Evolutionary conservation across 2,888 invertebrate genomes (phyloP).

Genomic region (Drosophila mimetica): DNA sequence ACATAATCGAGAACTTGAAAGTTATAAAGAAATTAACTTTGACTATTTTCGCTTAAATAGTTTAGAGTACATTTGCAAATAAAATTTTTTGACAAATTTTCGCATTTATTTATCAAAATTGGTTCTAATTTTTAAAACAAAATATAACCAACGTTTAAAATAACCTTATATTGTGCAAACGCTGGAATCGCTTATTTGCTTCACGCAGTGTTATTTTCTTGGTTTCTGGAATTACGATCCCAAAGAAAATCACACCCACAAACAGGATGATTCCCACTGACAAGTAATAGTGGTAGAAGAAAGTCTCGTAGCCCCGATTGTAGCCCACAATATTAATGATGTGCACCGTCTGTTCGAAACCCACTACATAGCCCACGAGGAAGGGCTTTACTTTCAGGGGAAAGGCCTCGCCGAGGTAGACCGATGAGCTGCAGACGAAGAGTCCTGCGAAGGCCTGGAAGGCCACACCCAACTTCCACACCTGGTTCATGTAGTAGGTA

Average conservation of each 20-base stretch:
- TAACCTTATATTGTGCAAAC: conserved; percentile 8
- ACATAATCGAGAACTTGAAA: not conserved
- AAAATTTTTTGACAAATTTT: not conserved
- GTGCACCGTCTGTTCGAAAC: conserved; percentile 68
- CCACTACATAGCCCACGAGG: conserved; percentile 60
- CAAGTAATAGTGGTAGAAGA: conserved; percentile 55
- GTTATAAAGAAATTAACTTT: not conserved
- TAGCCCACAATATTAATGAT: conserved; percentile 55
- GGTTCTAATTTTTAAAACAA: no score
- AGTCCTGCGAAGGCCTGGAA: conserved; percentile 73
- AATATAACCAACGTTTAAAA: no score
- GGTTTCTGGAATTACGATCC: conserved; percentile 47
- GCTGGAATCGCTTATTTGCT: conserved; percentile 13
- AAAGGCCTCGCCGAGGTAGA: conserved; percentile 77
- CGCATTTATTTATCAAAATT: no score
- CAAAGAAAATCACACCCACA: conserved; percentile 44
- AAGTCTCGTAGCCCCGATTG: conserved; percentile 29
- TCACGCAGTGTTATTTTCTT: conserved; percentile 16
- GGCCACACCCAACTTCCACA: conserved; percentile 58
- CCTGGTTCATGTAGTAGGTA: conserved; percentile 48
- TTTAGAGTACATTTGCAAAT: not conserved
- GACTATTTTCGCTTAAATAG: no score
- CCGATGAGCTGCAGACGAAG: conserved; percentile 65
- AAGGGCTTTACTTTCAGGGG: conserved; percentile 70
- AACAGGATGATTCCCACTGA: conserved; percentile 60